Evolutionary conservation across 1,140 invertebrate genomes (phyloP), one percentile per base, ranked within the genome.

Genomic region (Onthophagus taurus): DNA sequence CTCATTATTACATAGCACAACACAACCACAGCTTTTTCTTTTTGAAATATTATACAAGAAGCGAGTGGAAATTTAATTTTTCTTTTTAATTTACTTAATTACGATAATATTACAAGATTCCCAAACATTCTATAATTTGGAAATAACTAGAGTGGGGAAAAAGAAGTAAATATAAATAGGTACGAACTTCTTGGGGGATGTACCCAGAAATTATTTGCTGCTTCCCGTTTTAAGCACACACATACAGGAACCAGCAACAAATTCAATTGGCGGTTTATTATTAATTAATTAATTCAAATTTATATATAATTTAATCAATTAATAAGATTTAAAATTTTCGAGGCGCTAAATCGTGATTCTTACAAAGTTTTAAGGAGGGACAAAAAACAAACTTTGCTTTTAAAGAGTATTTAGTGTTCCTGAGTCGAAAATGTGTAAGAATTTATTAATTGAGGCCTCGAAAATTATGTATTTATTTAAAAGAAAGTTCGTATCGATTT

Each of bases 21-120:
- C 59, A 61, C 56, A 53, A 56, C 47, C 49, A 53, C 31, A 47
- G 46, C 57, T 53, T 53, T 45, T n/a, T n/a, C n/a, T n/a, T n/a
- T n/a, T n/a, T n/a, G n/a, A n/a, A n/a, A 52, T 57, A 57, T 57
- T 45, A 50, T 55, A 54, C 48, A 56, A 48, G 54, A 49, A 50
- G 38, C 34, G 41, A 55, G 44, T 54, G 50, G 49, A 59, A 57
- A 38, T 46, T 47, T 52, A 45, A 47, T 47, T 48, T 42, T 45
- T 38, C 46, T 38, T 54, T 44, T 48, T 45, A 42, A 11, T 36
- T 41, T 41, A 41, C 38, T 26, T 29, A 21, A 29, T 41, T 23
- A 21, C 20, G 6, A 37, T n/a, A 8, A 37, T 13, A 37, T 37
- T n/a, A 19, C 13, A 21, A 19, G 20, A 37, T 20, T 13, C 19